Percentiles rank a stretch among this genome's conserved stretches.
These are phyloP conservation scores for Macroramphosus scolopax DNA, from an alignment of 2,797 vertebrate genomes.

Conservation along the genomic window DNA sequence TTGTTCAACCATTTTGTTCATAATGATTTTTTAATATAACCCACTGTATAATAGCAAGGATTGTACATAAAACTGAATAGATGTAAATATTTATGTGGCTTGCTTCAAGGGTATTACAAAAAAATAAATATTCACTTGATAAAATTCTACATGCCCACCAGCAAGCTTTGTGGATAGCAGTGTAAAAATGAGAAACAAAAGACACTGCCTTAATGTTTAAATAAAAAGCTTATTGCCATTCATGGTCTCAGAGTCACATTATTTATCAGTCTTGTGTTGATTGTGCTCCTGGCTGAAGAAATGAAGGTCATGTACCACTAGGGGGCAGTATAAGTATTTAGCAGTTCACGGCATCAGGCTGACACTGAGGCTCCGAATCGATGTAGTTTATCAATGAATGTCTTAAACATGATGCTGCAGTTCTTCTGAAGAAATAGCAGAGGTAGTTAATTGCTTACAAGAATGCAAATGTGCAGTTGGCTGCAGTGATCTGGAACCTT, in stretches of 20 bases:
- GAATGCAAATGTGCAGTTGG: too few species aligned
- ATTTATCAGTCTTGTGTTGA: conserved; percentile 16
- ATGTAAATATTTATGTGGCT: conserved; percentile 88
- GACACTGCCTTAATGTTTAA: conserved; percentile 86
- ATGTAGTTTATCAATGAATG: too few species aligned
- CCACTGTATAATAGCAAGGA: conserved; percentile 80
- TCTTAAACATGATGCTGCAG: too few species aligned
- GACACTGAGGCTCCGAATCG: too few species aligned
- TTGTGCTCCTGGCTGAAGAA: not conserved
- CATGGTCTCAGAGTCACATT: conserved; percentile 40
- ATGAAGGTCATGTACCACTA: conserved; percentile 1
- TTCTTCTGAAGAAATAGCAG: too few species aligned
- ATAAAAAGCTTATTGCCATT: conserved; percentile 87
- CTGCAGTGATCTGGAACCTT: too few species aligned
- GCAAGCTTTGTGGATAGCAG: conserved; percentile 84
- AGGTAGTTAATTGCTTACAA: too few species aligned
- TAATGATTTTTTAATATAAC: conserved; percentile 75
- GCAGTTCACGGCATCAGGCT: not conserved
- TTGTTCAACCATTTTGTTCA: conserved; percentile 80
- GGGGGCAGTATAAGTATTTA: conserved; percentile 4
- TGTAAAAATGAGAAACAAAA: conserved; percentile 77
- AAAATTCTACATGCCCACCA: conserved; percentile 82
- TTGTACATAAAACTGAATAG: conserved; percentile 83
- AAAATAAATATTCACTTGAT: conserved; percentile 80
- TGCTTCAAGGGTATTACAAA: conserved; percentile 80